Percentiles rank a stretch among this genome's conserved stretches.
phyloP scores from a whole-genome alignment of 2,888 invertebrate genomes.

The Pyralis farinalis region DNA sequence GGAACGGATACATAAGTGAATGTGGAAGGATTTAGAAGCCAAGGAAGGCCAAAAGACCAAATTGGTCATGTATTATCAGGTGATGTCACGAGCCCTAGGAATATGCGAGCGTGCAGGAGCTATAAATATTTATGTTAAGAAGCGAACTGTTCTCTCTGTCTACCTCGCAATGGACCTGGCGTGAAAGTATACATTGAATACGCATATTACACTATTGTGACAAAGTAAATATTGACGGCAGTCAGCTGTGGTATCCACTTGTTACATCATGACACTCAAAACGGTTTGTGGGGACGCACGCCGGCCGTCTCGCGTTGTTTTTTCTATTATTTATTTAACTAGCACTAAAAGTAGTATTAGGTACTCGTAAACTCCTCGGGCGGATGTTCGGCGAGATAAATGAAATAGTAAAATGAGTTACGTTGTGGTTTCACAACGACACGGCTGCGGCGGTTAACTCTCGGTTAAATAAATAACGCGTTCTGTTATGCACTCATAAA shows the following conservation, averaged over 20 bases:
- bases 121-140: no score
- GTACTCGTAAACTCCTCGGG: slow-evolving; percentile 35
- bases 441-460: slow-evolving; percentile 13
- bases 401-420: slow-evolving; percentile 31
- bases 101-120: no score
- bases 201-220: neutral
- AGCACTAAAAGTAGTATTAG: slow-evolving; percentile 34
- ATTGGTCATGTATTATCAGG: no score
- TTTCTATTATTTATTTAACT: slow-evolving; percentile 37
- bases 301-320: slow-evolving; percentile 21
- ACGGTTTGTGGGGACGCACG: slow-evolving; percentile 28
- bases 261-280: slow-evolving; percentile 21
- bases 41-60: no score
- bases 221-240: slow-evolving; percentile 12
- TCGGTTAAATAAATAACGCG: slow-evolving; percentile 16
- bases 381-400: slow-evolving; percentile 30
- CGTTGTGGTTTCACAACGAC: slow-evolving; percentile 24
- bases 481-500: slow-evolving; percentile 7
- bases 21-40: no score
- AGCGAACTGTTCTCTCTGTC: no score
- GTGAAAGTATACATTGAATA: no score
- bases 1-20: no score
- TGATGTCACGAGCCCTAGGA: no score
- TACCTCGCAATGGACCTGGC: no score
- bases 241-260: slow-evolving; percentile 15